phyloP scores from a whole-genome alignment of 2,113 vertebrate genomes.

The Calidris pygmaea region DNA sequence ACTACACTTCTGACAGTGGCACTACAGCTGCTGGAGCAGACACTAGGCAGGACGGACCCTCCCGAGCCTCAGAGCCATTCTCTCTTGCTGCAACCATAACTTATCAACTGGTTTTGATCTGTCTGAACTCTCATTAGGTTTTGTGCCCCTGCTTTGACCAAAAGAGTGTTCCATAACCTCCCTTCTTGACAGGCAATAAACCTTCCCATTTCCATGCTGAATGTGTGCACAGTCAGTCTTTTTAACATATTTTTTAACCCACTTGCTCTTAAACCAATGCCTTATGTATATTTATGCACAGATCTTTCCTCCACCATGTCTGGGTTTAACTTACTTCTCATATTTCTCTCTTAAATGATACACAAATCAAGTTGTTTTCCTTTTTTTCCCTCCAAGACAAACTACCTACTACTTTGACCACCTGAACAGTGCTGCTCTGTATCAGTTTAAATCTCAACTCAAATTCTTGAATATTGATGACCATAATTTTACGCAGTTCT shows the following conservation, averaged over 20 bases:
- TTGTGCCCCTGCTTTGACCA: background rate
- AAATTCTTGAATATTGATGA: background rate
- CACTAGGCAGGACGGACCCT: background rate
- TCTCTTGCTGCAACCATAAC: background rate
- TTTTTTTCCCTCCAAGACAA: background rate
- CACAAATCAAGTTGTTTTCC: background rate
- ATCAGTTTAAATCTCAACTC: background rate
- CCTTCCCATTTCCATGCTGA: background rate
- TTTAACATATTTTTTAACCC: background rate
- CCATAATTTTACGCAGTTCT: background rate
- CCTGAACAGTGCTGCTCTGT: background rate
- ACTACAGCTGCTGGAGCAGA: background rate
- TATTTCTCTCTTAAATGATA: background rate
- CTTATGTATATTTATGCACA: rapidly evolving
- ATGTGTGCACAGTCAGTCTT: background rate
- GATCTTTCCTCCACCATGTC: background rate
- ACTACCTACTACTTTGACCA: background rate
- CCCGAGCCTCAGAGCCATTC: background rate
- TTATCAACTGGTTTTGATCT: background rate
- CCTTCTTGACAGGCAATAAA: background rate
- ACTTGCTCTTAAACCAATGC: background rate
- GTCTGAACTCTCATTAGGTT: background rate
- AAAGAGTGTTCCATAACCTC: background rate
- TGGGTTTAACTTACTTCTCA: background rate
- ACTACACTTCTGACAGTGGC: background rate